Base-by-base conservation (phyloP, 2,113 vertebrate species). In the Pseudolaguvia tuberculata region DNA sequence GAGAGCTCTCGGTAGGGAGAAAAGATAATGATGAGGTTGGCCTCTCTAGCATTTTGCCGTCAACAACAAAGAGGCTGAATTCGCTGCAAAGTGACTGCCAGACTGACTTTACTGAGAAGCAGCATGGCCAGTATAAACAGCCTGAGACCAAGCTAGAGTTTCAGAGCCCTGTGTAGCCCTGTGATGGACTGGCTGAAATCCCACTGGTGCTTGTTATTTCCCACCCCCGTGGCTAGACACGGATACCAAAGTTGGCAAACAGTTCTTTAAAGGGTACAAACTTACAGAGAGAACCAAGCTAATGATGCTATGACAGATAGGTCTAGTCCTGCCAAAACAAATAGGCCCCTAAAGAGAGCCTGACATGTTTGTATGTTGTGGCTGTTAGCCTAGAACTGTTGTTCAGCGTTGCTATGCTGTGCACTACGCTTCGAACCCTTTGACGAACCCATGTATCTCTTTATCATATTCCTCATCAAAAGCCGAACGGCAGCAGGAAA, bases 121-220 rank as follows among this genome's bases (percentile, higher is more conserved):
- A 81, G 86, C 85, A 78, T 78, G 85, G 85, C 82, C 81, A 80
- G 82, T 79, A 83, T 79, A 86, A 86, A 89, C 86, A 62, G 18
- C 47, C 35, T 47, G 23, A 50, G 65, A 57, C 71, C 70, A 42
- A 27, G 70, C 63, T 78, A 76, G 72, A 53, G 29, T 70, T 78
- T 72, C 72, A 75, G 47, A 61, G 59, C 47, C 48, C 53, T 72
- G 53, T 29, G 50, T 80, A 66, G 73, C 69, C 51, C 70, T 82
- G 75, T 73, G 76, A 67, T 55, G 77, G 78, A 81, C 81, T 47
- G 47, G 62, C 59, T 80, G 85, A 88, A 91, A 88, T 90, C 90
- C 89, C 89, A 83, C 87, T 86, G 87, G 89, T 88, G 89, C 89
- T 91, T 91, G 88, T 92, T 92, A 92, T 91, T 90, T 90, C 88